Evolutionary conservation across 2,888 invertebrate species (phyloP).

Genomic region (Aporophyla nigra): DNA sequence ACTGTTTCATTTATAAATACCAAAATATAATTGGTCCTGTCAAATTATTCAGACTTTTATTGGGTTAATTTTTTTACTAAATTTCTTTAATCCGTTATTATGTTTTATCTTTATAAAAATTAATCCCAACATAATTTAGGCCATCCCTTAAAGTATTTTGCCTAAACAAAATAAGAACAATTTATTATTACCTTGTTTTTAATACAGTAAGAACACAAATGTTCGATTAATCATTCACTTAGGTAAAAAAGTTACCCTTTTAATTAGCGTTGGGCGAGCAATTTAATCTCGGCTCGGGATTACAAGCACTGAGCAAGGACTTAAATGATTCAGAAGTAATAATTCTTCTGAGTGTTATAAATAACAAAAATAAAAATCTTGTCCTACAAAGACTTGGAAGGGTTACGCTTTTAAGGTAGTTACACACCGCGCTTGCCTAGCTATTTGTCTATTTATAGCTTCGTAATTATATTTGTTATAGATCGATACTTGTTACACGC

Average conservation of each 20-base stretch:
- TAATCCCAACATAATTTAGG: slow-evolving; percentile 36
- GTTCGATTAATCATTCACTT: slow-evolving; percentile 84
- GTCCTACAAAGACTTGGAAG: slow-evolving; percentile 73
- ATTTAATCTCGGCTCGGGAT: slow-evolving; percentile 88
- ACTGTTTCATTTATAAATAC: slow-evolving; percentile 17
- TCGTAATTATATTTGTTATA: slow-evolving; percentile 36
- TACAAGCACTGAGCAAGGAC: slow-evolving; percentile 88
- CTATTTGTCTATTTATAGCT: slow-evolving; percentile 33
- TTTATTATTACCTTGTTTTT: slow-evolving; percentile 60
- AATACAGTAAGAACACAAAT: slow-evolving; percentile 68
- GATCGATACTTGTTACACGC: slow-evolving; percentile 15
- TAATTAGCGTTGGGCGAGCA: slow-evolving; percentile 87
- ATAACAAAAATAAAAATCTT: slow-evolving; percentile 87
- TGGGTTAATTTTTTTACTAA: background rate
- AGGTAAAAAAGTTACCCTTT: slow-evolving; percentile 87
- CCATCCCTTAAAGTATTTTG: slow-evolving; percentile 19
- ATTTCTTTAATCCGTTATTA: background rate
- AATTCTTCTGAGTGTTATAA: slow-evolving; percentile 89
- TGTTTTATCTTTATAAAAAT: slow-evolving; percentile 3
- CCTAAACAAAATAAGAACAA: slow-evolving; percentile 51
- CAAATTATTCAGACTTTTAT: slow-evolving; percentile 12
- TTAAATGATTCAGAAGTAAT: slow-evolving; percentile 90
- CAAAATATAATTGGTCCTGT: slow-evolving; percentile 30
- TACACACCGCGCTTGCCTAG: slow-evolving; percentile 67
- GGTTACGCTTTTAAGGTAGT: slow-evolving; percentile 71